Conservation (phyloP, 2,888 invertebrate species). For the Drosophila pegasa region DNA sequence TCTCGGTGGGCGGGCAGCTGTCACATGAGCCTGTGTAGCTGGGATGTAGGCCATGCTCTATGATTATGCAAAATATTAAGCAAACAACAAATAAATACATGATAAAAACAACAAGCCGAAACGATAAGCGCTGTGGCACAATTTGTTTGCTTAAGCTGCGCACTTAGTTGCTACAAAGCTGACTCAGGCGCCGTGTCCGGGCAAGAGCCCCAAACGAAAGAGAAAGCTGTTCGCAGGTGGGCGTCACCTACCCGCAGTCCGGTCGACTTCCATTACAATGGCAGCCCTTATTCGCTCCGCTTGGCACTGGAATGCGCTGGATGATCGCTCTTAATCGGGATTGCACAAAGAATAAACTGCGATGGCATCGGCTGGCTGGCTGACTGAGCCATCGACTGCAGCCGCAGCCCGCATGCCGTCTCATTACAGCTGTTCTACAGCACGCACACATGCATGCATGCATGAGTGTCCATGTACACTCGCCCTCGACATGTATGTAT, state of each 20-base stretch:
- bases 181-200: background rate
- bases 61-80: conserved; percentile 49
- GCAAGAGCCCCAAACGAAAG: background rate
- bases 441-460: background rate
- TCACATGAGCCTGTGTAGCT: conserved; percentile 6
- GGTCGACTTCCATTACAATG: conserved; percentile 34
- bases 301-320: conserved; percentile 47
- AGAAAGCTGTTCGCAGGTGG: conserved; percentile 6
- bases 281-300: conserved; percentile 24
- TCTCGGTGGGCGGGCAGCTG: background rate
- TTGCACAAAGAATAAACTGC: conserved; percentile 29
- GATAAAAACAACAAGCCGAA: conserved; percentile 45
- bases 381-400: conserved; percentile 31
- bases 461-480: conserved; percentile 3
- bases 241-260: conserved; percentile 43
- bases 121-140: conserved; percentile 41
- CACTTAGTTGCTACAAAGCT: background rate
- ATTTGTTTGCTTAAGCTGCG: background rate
- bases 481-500: conserved; percentile 1
- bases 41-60: conserved; percentile 31
- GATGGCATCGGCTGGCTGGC: conserved; percentile 18
- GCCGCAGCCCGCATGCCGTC: conserved; percentile 38
- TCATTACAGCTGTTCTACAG: conserved; percentile 39
- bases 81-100: conserved; percentile 46
- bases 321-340: conserved; percentile 20